These are phyloP conservation scores for Vimba vimba DNA, from an alignment of 2,113 vertebrate species.

Conservation along the genomic window DNA sequence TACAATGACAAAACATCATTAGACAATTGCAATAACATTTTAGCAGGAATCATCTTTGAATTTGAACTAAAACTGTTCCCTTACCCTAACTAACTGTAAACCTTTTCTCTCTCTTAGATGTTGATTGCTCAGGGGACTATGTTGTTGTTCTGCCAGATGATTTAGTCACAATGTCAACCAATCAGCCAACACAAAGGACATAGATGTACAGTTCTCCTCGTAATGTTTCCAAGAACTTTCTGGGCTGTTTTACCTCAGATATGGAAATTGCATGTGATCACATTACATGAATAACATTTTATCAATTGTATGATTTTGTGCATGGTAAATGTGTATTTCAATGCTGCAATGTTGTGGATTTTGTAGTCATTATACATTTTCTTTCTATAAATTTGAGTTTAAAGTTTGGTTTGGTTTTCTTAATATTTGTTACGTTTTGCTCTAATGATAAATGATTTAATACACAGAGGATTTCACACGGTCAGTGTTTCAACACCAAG, in stretches of 20 bases:
- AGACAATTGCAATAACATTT: neutral
- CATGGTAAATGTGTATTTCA: neutral
- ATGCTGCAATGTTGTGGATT: neutral
- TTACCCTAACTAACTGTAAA: neutral
- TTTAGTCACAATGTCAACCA: neutral
- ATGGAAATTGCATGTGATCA: neutral
- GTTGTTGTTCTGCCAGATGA: conserved; percentile 66
- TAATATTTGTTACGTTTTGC: neutral
- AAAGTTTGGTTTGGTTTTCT: neutral
- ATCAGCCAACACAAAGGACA: neutral
- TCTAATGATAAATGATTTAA: neutral
- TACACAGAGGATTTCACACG: neutral
- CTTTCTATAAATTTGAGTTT: neutral
- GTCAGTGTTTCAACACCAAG: neutral
- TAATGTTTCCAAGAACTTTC: neutral
- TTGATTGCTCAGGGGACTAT: conserved; percentile 40
- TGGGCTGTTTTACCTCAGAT: neutral
- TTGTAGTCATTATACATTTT: neutral
- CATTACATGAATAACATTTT: neutral
- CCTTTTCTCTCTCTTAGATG: conserved; percentile 55
- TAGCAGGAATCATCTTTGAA: neutral
- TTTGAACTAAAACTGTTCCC: neutral
- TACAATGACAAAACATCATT: neutral
- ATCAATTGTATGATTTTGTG: no score
- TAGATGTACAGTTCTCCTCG: neutral